Evolutionary conservation across 2,888 invertebrate species (phyloP).

Genomic region (Drosophila neotestacea): DNA sequence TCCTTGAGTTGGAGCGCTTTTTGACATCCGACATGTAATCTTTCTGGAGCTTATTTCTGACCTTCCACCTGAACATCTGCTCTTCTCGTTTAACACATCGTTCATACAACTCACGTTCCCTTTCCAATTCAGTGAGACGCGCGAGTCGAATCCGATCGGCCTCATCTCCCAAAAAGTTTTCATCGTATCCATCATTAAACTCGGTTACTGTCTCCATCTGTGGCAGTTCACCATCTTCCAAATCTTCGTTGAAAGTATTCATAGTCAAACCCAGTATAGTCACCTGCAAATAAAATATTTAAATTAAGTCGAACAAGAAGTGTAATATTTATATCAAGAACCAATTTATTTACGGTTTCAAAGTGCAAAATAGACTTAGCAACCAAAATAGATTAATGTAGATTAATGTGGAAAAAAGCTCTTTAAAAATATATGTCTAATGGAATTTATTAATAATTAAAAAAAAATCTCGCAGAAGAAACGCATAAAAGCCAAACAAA

Average conservation of each 20-base stretch:
- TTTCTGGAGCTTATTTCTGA: conserved; percentile 5
- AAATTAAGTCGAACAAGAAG: neutral
- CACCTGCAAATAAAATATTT: neutral
- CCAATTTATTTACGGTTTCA: neutral
- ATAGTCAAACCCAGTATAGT: neutral
- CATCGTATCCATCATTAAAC: conserved; percentile 38
- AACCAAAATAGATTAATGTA: neutral
- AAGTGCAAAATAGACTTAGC: neutral
- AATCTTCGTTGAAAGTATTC: neutral
- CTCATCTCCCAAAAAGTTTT: conserved; percentile 20
- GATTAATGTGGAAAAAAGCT: too few relatives aligned
- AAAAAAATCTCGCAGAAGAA: neutral
- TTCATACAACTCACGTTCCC: conserved; percentile 38
- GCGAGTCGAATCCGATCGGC: conserved; percentile 26
- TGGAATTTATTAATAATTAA: neutral
- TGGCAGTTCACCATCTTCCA: conserved; percentile 42
- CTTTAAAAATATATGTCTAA: too few relatives aligned
- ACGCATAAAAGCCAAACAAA: neutral
- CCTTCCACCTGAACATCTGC: conserved; percentile 18
- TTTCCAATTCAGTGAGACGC: conserved; percentile 27
- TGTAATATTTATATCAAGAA: neutral
- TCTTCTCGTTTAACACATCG: conserved; percentile 31
- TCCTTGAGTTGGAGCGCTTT: conserved; percentile 31
- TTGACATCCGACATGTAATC: conserved; percentile 7
- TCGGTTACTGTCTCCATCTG: neutral